Base-by-base conservation (phyloP, 2,113 vertebrate genomes). In the Pangasianodon hypophthalmus region DNA sequence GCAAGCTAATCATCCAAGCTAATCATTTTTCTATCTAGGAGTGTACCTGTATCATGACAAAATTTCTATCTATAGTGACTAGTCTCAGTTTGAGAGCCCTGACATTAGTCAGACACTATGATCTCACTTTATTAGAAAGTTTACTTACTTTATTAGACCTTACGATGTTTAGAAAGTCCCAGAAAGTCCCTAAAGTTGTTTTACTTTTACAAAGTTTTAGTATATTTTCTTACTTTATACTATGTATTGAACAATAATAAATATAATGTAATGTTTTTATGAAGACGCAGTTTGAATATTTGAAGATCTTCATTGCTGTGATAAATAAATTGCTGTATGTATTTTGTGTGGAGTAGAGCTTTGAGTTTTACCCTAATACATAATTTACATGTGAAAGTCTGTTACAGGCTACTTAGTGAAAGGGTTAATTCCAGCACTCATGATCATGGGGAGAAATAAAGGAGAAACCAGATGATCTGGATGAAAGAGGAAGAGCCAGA, bases 341-440 rank as follows among this genome's bases (percentile, higher is more conserved):
- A 41, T 18, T 71, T 58, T 87, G 73, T 32, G 64, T 6, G 0
- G 24, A 69, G 56, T 52, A 86, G 21, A 60, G 62, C 73, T 75
- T 83, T 81, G 50, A 60, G 29, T 62, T 91, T 79, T 88, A 67
- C 77, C 73, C 21, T 64, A 46, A 60, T 77, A 89, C 24, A n/a
- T 81, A 21, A 48, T 85, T 21, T 69, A 46, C 6, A 37, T 85
- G 64, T 80, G 29, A 16, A 32, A 48, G 44, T 52, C 4, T 8
- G 24, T 16, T 54, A 56, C 84, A 86, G 46, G 60, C 67, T 82
- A 75, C 85, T 77, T 21, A 69, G 80, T 81, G n/a, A 6, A 37
- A 87, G 41, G 56, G 87, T 88, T 84, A 85, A 62, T 85, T 75
- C 71, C 81, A 75, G 67, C 83, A 32, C 69, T 41, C 73, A 13